phyloP scores from a whole-genome alignment of 92 coral and sea anemone species.

The Palythoa caribaeorum region DNA sequence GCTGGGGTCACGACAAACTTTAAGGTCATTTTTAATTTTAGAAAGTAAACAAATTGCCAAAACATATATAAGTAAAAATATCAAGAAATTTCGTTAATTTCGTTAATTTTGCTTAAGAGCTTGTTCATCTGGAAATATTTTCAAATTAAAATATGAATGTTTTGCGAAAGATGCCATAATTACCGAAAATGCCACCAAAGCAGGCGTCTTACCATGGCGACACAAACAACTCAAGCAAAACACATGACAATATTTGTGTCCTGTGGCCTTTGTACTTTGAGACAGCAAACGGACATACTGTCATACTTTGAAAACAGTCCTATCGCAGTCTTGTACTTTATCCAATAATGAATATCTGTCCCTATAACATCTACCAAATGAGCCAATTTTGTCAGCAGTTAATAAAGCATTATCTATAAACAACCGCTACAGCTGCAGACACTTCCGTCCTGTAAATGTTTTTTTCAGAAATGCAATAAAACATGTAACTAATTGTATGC shows the following conservation, averaged over 20 bases:
- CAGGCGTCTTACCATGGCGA: background rate
- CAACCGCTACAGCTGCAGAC: background rate
- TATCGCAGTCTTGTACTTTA: background rate
- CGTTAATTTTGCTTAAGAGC: background rate
- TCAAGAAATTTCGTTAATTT: too few species aligned
- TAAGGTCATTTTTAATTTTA: too few species aligned
- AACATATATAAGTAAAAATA: too few species aligned
- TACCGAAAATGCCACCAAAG: background rate
- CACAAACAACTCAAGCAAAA: background rate
- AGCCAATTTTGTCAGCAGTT: background rate
- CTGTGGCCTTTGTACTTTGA: background rate
- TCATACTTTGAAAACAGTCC: background rate
- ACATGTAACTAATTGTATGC: background rate
- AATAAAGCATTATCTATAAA: constrained; percentile 27
- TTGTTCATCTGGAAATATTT: background rate
- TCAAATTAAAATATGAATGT: background rate
- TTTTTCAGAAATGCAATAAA: background rate
- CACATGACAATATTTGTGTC: background rate
- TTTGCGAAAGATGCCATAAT: background rate
- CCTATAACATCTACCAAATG: background rate
- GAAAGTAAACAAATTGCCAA: too few species aligned
- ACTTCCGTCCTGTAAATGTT: background rate
- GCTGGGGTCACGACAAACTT: too few species aligned
- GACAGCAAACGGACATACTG: background rate
- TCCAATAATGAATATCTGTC: background rate